These are phyloP conservation scores for Sceloporus tristichus DNA, from an alignment of 2,113 vertebrate genomes.

Conservation along the genomic window DNA sequence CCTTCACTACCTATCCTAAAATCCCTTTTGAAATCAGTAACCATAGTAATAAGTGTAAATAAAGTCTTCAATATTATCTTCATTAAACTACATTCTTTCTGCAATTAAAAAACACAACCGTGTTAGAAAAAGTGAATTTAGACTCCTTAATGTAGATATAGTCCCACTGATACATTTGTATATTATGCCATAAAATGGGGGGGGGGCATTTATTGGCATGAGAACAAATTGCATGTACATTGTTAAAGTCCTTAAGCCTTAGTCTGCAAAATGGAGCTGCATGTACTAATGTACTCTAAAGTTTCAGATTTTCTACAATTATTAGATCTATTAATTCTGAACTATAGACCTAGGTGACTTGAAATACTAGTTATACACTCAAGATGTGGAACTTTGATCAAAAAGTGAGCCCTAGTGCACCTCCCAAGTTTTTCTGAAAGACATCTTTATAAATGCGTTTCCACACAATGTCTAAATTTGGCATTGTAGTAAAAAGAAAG, in stretches of 20 bases:
- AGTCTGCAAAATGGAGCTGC: background rate
- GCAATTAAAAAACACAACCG: too few species aligned
- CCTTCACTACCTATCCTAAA: too few species aligned
- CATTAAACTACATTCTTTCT: too few species aligned
- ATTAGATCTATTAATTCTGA: slow-evolving; percentile 11
- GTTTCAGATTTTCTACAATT: background rate
- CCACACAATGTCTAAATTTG: background rate
- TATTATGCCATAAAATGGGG: too few species aligned
- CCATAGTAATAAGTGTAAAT: too few species aligned
- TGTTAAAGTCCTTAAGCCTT: background rate
- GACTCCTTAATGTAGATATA: too few species aligned
- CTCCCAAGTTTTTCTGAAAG: background rate
- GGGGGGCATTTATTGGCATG: background rate
- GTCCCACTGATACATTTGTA: too few species aligned
- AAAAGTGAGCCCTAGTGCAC: background rate
- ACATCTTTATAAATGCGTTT: background rate
- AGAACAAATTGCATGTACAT: background rate
- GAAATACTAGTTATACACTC: background rate
- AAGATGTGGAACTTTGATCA: background rate
- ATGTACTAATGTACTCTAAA: background rate
- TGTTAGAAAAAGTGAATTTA: too few species aligned
- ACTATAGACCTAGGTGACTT: background rate
- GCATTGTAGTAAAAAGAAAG: background rate
- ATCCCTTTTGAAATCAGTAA: too few species aligned
- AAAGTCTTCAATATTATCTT: too few species aligned